These are phyloP conservation scores for Anoplophora glabripennis DNA, from an alignment of 1,140 invertebrate genomes.

Conservation along the genomic window DNA sequence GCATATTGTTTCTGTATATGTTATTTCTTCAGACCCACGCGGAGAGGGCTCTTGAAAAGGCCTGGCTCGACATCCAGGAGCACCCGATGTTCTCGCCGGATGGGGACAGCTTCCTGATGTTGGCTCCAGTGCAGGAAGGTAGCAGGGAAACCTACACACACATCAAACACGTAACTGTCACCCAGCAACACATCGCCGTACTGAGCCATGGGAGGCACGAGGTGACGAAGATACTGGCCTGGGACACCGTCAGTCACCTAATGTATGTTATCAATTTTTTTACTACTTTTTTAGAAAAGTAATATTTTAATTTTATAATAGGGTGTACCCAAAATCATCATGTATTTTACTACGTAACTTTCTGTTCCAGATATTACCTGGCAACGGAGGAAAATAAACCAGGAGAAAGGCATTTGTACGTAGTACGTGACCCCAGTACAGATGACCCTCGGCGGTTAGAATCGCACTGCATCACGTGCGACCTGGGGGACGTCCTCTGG, in stretches of 20 bases:
- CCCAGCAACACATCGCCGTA: slow-evolving; percentile 78
- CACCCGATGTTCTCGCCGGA: slow-evolving; percentile 80
- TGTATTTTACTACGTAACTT: neutral
- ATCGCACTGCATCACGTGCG: slow-evolving; percentile 78
- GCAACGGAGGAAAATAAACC: slow-evolving; percentile 74
- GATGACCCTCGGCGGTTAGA: slow-evolving; percentile 68
- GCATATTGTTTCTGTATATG: neutral
- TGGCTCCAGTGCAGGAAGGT: slow-evolving; percentile 79
- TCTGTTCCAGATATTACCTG: slow-evolving; percentile 54
- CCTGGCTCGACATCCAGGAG: slow-evolving; percentile 82
- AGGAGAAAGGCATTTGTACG: slow-evolving; percentile 82
- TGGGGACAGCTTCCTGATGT: slow-evolving; percentile 78
- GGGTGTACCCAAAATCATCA: too few relatives aligned
- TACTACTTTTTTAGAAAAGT: too few relatives aligned
- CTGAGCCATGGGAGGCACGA: slow-evolving; percentile 85
- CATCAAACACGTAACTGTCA: slow-evolving; percentile 80
- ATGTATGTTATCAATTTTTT: slow-evolving; percentile 60
- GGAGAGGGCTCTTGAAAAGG: slow-evolving; percentile 73
- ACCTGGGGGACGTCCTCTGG: slow-evolving; percentile 67
- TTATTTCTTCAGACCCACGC: slow-evolving; percentile 63
- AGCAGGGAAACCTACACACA: slow-evolving; percentile 80
- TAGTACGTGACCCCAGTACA: slow-evolving; percentile 65
- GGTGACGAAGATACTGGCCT: slow-evolving; percentile 78
- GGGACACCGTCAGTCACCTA: slow-evolving; percentile 78
- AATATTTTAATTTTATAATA: too few relatives aligned